Evolutionary conservation across 2,797 vertebrate species (phyloP).

Genomic region (Apogon talboti): DNA sequence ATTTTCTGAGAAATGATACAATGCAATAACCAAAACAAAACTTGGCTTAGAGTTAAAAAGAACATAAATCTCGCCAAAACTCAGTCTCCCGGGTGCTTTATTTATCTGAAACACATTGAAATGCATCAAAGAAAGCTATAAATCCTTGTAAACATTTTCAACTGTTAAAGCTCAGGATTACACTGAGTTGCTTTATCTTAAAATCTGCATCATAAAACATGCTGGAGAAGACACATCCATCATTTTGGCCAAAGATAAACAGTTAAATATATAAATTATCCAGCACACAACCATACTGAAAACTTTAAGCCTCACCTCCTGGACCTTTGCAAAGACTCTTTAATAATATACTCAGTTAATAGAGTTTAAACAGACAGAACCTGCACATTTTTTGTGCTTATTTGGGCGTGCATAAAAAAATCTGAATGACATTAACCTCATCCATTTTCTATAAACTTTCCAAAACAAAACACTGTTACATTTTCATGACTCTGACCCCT

Average conservation of each 20-base stretch:
- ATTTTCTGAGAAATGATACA: slow-evolving; percentile 26
- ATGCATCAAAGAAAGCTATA: slow-evolving; percentile 38
- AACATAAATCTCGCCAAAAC: slow-evolving; percentile 23
- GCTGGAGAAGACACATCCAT: not conserved
- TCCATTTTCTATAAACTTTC: slow-evolving; percentile 6
- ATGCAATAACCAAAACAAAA: slow-evolving; percentile 13
- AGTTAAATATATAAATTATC: slow-evolving; percentile 2
- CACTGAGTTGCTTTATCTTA: slow-evolving; percentile 6
- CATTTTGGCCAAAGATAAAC: slow-evolving; percentile 7
- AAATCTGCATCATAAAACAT: slow-evolving; percentile 25
- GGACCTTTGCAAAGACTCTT: not conserved
- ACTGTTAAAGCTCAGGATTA: slow-evolving; percentile 13
- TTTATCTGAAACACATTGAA: slow-evolving; percentile 40
- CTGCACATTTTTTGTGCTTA: slow-evolving; percentile 1
- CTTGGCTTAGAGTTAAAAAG: slow-evolving; percentile 9
- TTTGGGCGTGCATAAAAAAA: slow-evolving; percentile 17
- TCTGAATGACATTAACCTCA: slow-evolving; percentile 34
- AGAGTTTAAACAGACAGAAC: slow-evolving; percentile 19
- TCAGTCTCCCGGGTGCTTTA: slow-evolving; percentile 38
- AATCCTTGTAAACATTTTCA: slow-evolving; percentile 35
- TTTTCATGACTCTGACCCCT: slow-evolving; percentile 39
- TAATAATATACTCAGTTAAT: not conserved
- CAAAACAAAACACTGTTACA: slow-evolving; percentile 23
- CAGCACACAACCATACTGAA: not conserved
- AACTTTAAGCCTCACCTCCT: not conserved